Conservation (phyloP, 2,113 vertebrate species). For the Propithecus coquereli region DNA sequence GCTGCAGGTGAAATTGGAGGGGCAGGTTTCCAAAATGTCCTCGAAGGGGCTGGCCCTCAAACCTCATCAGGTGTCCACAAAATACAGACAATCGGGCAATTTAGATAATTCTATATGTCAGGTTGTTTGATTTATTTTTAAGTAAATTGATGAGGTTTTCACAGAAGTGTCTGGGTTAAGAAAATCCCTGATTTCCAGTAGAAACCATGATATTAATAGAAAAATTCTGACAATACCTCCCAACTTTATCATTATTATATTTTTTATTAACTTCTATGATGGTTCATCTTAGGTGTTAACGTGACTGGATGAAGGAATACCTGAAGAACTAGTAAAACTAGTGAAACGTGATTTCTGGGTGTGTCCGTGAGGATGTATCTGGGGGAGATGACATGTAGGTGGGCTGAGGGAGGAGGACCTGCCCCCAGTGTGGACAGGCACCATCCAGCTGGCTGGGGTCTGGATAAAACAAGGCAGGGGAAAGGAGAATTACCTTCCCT, state of each 20-base stretch:
- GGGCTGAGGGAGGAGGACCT: background rate
- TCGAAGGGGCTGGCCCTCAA: background rate
- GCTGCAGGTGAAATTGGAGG: background rate
- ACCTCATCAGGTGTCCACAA: background rate
- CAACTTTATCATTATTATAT: background rate
- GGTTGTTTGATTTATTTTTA: background rate
- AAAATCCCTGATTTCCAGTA: background rate
- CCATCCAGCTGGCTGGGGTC: background rate
- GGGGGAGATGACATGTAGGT: background rate
- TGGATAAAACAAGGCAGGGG: background rate
- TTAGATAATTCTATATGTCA: background rate
- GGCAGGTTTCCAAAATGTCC: background rate
- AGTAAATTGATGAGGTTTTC: background rate
- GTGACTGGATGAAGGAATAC: background rate
- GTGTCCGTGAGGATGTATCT: background rate
- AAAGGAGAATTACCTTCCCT: background rate
- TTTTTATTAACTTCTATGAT: background rate
- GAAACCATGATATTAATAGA: background rate
- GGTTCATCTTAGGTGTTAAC: background rate
- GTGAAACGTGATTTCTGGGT: background rate
- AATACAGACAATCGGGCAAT: background rate
- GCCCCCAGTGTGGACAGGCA: background rate
- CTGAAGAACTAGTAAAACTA: background rate
- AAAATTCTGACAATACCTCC: background rate
- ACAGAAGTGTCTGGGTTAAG: background rate